Evolutionary conservation across 2,888 invertebrate species (phyloP), one percentile per base, ranked within the genome.

Genomic region (Acanthoscelides obtectus): DNA sequence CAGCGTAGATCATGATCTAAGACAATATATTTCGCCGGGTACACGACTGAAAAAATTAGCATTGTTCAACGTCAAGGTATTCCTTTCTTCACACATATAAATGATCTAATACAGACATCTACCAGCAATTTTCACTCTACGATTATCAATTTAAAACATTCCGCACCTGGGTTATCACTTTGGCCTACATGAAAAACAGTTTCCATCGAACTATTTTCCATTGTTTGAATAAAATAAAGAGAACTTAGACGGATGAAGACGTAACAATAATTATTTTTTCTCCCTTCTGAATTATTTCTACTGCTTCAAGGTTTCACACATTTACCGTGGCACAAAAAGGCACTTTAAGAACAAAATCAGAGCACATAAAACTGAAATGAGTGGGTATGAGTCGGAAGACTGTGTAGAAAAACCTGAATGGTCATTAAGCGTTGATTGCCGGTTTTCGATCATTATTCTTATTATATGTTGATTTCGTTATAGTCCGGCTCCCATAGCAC

Each of bases 271-370:
- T 45, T 45, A 45, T 3, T 6, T 17, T 45, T 12, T 45, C 45
- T 45, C 45, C 45, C 45, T 45, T 17, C 12, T 45, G 45, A 1
- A 45, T 45, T 12, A 6, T 1, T 45, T 45, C 45, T 45, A 6
- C 65, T 22, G 69, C 22, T 68, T 25, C 22, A 20, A 68, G 25
- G 25, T 66, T 71, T 71, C 71, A 71, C 71, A 71, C 68, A 66
- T 71, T 65, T 68, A 69, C 66, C 66, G 66, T 17, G 20, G 45
- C 64, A 68, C 69, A 71, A 71, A 71, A 71, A 71, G 69, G 65
- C 66, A 69, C 71, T 71, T 71, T 69, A 71, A 63, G 69, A 71
- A 71, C 66, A 45, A 69, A 71, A 71, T 66, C 68, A 66, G 27
- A 25, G 64, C 64, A 64, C 69, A 71, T 71, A 68, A 67, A 68